These are phyloP conservation scores for Stegodyphus dumicola DNA, from an alignment of 1,140 invertebrate genomes.

Conservation along the genomic window DNA sequence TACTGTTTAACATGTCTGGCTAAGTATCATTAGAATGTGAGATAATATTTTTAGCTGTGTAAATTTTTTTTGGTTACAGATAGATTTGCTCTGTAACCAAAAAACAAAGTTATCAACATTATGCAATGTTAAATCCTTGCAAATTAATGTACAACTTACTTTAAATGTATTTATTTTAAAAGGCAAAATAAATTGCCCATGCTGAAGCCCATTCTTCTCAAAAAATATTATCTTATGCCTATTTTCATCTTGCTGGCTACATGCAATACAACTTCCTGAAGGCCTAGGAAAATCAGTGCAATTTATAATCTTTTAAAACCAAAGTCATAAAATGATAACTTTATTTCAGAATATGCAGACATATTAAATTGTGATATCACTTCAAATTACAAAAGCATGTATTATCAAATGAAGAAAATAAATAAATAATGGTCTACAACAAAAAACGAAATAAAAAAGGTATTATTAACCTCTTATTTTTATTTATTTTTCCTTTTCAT, in stretches of 20 bases:
- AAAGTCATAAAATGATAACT: not conserved
- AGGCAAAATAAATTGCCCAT: conserved; percentile 83
- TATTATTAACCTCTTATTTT: no score
- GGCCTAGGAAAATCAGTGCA: conserved; percentile 69
- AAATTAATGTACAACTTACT: not conserved
- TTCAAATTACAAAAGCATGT: not conserved
- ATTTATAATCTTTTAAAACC: not conserved
- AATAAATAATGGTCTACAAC: not conserved
- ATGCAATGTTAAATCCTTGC: no score
- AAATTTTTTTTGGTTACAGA: no score
- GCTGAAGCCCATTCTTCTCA: conserved; percentile 92
- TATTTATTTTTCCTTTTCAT: no score
- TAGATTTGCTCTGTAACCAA: no score
- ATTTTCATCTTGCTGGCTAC: conserved; percentile 74
- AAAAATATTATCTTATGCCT: conserved; percentile 85
- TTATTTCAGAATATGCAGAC: not conserved
- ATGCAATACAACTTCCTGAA: conserved; percentile 81
- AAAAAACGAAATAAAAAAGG: no score
- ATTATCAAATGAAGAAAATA: not conserved
- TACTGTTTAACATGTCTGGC: no score
- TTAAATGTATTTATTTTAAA: conserved; percentile 69
- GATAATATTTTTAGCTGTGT: no score
- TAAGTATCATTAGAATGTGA: no score
- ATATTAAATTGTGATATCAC: no score
- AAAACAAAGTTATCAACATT: no score